phyloP scores from a whole-genome alignment of 2,113 vertebrate genomes.

The Cochlearius cochlearius region DNA sequence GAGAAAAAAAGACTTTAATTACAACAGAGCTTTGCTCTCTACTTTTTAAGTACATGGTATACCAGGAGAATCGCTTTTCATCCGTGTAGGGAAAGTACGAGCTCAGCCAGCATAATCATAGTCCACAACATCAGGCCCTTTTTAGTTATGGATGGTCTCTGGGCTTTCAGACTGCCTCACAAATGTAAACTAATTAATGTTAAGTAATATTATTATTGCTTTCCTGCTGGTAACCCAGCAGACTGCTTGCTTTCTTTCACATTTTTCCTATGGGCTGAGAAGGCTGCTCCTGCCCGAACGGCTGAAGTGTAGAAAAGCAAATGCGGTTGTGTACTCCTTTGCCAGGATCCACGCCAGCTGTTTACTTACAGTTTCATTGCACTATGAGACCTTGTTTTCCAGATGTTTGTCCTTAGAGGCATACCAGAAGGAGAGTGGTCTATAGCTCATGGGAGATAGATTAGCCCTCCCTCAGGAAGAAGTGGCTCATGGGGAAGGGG shows the following conservation, averaged over 20 bases:
- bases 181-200: constrained; percentile 22
- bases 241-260: constrained; percentile 12
- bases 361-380: constrained; percentile 54
- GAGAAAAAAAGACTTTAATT: background rate
- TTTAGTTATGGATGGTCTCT: background rate
- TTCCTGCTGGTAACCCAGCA: constrained; percentile 28
- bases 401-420: background rate
- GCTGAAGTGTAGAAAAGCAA: background rate
- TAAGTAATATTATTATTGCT: constrained; percentile 16
- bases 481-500: background rate
- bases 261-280: background rate
- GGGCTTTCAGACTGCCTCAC: constrained; percentile 6
- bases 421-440: background rate
- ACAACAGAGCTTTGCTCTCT: background rate
- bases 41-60: background rate
- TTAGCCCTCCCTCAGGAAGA: background rate
- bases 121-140: background rate
- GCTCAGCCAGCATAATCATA: background rate
- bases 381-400: constrained; percentile 14
- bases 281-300: background rate
- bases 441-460: constrained; percentile 37
- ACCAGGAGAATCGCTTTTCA: background rate
- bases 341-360: background rate
- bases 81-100: background rate
- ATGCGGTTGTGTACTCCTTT: background rate